phyloP scores from a whole-genome alignment of 2,888 invertebrate genomes.

The Morpho helenor region DNA sequence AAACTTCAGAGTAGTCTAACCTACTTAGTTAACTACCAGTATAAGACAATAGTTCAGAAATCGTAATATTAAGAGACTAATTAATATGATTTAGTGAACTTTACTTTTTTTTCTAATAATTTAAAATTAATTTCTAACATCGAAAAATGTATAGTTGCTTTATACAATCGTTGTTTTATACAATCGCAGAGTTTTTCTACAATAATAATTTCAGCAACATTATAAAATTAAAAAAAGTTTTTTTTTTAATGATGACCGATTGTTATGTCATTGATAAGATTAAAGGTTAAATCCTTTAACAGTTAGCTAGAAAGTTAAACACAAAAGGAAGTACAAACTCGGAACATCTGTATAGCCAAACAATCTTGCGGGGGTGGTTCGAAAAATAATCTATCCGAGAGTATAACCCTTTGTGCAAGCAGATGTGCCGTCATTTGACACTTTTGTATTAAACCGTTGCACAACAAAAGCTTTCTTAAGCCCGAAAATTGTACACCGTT shows the following conservation, averaged over 20 bases:
- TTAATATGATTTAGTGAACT: no score
- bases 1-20: neutral
- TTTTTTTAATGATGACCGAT: constrained; percentile 4
- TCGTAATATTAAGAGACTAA: no score
- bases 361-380: constrained; percentile 76
- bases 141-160: no score
- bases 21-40: no score
- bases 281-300: constrained; percentile 16
- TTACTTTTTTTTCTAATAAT: no score
- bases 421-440: constrained; percentile 80
- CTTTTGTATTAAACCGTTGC: constrained; percentile 79
- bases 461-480: constrained; percentile 77
- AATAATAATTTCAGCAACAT: no score
- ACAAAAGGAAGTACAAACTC: constrained; percentile 30
- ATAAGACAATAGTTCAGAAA: no score
- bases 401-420: constrained; percentile 75
- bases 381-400: constrained; percentile 75
- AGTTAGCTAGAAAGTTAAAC: constrained; percentile 19
- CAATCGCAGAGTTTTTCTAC: no score
- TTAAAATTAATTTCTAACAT: no score
- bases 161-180: no score
- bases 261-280: constrained; percentile 8
- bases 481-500: constrained; percentile 75
- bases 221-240: no score
- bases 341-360: constrained; percentile 73